Evolutionary conservation across 2,888 invertebrate species (phyloP), one percentile per base, ranked within the genome.

Genomic region (Pyrocoelia pectoralis): DNA sequence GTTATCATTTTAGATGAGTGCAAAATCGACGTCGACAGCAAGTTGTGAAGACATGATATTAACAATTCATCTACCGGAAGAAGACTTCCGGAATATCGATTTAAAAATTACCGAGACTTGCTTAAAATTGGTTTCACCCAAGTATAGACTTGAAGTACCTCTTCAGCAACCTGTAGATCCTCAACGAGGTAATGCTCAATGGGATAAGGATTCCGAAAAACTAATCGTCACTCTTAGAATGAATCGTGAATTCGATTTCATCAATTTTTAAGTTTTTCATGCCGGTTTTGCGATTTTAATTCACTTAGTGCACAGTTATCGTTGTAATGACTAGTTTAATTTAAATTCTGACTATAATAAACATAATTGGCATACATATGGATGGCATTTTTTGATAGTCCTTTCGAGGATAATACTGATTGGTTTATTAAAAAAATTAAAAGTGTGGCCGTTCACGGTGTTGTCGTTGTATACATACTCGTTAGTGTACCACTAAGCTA

Each of bases 11-110:
- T 82, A 93, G 90, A 91, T 95, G 85, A 90, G 92, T 0, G 88
- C 89, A 64, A 94, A 93, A 79, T 92, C 90, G 0, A 88, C 90
- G 13, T 83, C 88, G 1, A 89, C 93, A 0, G 86, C 93, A 1
- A 94, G 94, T 75, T 95, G 95, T 81, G 96, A 97, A 80, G 91
- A 93, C 79, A 88, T 97, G 81, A 84, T 94, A n/a, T 83, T 97
- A 17, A 85, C 86, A 63, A 86, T 96, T 12, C 83, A 87, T 71
- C 82, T 97, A 78, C 91, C 94, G 0, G 90, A 87, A 1, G 94
- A 95, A 76, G 86, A 86, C 64, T 87, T 86, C 46, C 88, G 90
- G 69, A 90, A 91, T 74, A 87, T 96, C 61, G 89, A 92, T 68
- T 82, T 96, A 46, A 87, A 89, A 65, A 89, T 91, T 2, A 84